Evolutionary conservation across 2,113 vertebrate genomes (phyloP), one percentile per base, ranked within the genome.

Genomic region (Ammodramus savannarum): DNA sequence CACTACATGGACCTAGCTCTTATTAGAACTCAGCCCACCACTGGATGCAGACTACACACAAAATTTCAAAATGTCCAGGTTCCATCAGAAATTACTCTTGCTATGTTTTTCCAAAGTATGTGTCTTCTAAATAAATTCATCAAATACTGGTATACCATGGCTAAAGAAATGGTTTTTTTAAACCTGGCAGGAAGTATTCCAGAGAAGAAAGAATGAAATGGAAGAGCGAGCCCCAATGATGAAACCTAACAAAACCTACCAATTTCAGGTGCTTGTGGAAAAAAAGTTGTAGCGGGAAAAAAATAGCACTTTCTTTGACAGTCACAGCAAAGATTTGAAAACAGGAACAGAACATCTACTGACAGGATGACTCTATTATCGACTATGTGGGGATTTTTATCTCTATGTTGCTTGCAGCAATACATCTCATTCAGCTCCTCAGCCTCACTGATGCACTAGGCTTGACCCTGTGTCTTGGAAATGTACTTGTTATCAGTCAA

Each of bases 381-480:
- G 54, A 39, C 75, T 85, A 44, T 66, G 57, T 72, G 39, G 25
- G 25, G 63, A 39, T 66, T 85, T 96, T 93, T 94, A 55, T 85
- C 57, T 82, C 48, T 48, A 78, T 72, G 75, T 68, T 77, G 72
- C 75, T 92, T 86, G 67, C 49, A 88, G 95, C 82, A 36, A 55
- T 77, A 62, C 46, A 48, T 69, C 79, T 86, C 32, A 11, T 93
- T 85, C 58, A 83, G 38, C 51, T 87, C 14, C 63, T 90, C 68
- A 73, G 75, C 46, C 68, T 77, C 1, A 0, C 63, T 84, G 93
- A 59, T 90, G 82, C 55, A 93, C 87, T 68, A 89, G 12, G 76
- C 44, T 91, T 96, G 87, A 95, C 92, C 94, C 75, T 57, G 22
- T 67, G 44, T 81, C 68, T 93, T 93, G 72, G 79, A 95, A 96